These are phyloP conservation scores for Dorcus parallelipipedus DNA, from an alignment of 2,888 invertebrate species.

Conservation along the genomic window DNA sequence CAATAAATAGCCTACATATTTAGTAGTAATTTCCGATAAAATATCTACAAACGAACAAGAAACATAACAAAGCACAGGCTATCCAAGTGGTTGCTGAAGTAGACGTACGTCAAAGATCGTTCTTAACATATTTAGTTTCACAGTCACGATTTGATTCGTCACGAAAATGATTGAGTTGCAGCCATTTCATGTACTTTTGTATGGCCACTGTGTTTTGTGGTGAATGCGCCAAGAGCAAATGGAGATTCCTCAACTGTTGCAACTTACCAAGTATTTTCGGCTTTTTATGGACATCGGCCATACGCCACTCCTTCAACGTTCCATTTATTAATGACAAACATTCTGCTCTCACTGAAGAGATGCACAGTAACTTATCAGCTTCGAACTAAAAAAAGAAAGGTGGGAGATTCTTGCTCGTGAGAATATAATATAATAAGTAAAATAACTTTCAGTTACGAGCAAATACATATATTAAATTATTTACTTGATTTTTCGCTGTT, in stretches of 20 bases:
- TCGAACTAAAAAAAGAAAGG: conserved; percentile 32
- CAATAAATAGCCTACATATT: no score
- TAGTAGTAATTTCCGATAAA: neutral
- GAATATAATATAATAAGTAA: neutral
- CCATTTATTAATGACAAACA: conserved; percentile 52
- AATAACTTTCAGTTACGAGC: neutral
- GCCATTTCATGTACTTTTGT: conserved; percentile 15
- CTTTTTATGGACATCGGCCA: conserved; percentile 33
- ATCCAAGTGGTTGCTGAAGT: neutral
- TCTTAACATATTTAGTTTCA: neutral
- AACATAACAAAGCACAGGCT: neutral
- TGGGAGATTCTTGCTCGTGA: neutral
- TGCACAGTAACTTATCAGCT: conserved; percentile 47
- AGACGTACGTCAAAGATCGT: neutral
- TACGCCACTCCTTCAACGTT: conserved; percentile 56
- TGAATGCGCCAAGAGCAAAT: conserved; percentile 41
- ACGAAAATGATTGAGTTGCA: conserved; percentile 5
- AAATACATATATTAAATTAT: no score
- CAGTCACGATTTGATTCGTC: neutral
- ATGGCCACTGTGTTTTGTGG: conserved; percentile 24
- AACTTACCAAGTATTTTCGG: conserved; percentile 37
- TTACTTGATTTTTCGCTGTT: no score
- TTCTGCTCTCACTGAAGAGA: conserved; percentile 53
- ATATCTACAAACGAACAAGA: neutral
- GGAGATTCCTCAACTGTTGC: conserved; percentile 40